Evolutionary conservation across 2,113 vertebrate genomes (phyloP), one percentile per base, ranked within the genome.

Genomic region (Scomber scombrus): DNA sequence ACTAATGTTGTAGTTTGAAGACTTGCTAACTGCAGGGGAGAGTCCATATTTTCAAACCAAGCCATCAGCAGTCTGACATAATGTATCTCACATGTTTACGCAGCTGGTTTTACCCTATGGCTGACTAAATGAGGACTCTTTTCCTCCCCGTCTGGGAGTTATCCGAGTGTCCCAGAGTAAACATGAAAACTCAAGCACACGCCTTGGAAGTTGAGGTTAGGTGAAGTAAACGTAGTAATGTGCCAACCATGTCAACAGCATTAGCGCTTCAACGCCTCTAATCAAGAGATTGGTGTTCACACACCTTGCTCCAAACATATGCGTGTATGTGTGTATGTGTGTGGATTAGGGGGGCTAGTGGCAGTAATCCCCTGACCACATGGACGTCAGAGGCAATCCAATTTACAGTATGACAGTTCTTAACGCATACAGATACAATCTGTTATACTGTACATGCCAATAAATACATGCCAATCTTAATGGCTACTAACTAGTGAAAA

Each of bases 371-470:
- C 23, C 16, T 40, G 62, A 88, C 86, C 89, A 91, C 90, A 91
- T 91, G 86, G 89, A 90, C 78, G 14, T 82, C 80, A 79, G 71
- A 86, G 68, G 46, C 68, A 92, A 92, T 92, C 90, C 90, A 85
- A 89, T 92, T 92, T 89, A 89, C 82, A 69, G 68, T 71, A 79
- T 46, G 75, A 79, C 80, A 80, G 50, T 73, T 50, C 78, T 87
- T 83, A 86, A 64, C 75, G 69, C 84, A 75, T 73, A 21, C 57
- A 70, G 23, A 71, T n/a, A 66, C 80, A 85, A 72, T 71, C 51
- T 81, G 74, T 45, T 73, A 23, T 43, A 61, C 45, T 67, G 10
- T 50, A 26, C 63, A 69, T 64, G 58, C 12, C 58, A 80, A 34
- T 71, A 65, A 19, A 19, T 45, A 18, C 14, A 56, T 23, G 21